Conservation (phyloP, 2,888 invertebrate genomes). For the Stenoptilia bipunctidactyla region DNA sequence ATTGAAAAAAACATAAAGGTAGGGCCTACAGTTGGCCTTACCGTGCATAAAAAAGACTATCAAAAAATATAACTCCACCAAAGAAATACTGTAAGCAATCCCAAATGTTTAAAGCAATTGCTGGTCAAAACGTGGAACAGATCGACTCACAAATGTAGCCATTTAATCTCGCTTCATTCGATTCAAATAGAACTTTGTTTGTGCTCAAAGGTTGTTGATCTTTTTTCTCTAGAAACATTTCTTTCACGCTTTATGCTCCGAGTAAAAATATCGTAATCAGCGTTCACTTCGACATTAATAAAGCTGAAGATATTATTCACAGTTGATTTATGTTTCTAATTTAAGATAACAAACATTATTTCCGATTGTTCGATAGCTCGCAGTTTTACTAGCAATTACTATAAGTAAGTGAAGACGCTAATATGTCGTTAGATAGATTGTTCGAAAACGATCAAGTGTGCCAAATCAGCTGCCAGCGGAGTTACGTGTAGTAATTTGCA, state of each 20-base stretch:
- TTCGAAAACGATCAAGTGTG: constrained; percentile 18
- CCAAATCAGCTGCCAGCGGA: constrained; percentile 24
- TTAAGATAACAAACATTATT: background rate
- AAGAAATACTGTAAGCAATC: too few relatives aligned
- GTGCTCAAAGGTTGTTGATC: constrained; percentile 26
- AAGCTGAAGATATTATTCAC: background rate
- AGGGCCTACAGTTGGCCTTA: too few relatives aligned
- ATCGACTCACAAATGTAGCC: constrained; percentile 15
- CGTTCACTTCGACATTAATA: background rate
- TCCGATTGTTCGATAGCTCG: too few relatives aligned
- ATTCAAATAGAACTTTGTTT: constrained; percentile 29
- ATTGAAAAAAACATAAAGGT: too few relatives aligned
- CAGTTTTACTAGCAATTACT: too few relatives aligned
- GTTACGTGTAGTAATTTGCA: constrained; percentile 46
- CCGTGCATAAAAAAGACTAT: too few relatives aligned
- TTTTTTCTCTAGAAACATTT: constrained; percentile 18
- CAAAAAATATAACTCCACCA: too few relatives aligned
- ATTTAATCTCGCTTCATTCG: constrained; percentile 20
- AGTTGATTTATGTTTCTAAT: background rate
- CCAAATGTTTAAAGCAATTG: constrained; percentile 22
- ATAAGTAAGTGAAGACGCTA: too few relatives aligned
- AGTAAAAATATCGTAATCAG: background rate
- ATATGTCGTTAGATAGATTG: too few relatives aligned
- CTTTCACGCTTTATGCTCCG: constrained; percentile 8
- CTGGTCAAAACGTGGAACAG: background rate